phyloP scores from a whole-genome alignment of 2,888 invertebrate species.

The Ichneumon xanthorius region DNA sequence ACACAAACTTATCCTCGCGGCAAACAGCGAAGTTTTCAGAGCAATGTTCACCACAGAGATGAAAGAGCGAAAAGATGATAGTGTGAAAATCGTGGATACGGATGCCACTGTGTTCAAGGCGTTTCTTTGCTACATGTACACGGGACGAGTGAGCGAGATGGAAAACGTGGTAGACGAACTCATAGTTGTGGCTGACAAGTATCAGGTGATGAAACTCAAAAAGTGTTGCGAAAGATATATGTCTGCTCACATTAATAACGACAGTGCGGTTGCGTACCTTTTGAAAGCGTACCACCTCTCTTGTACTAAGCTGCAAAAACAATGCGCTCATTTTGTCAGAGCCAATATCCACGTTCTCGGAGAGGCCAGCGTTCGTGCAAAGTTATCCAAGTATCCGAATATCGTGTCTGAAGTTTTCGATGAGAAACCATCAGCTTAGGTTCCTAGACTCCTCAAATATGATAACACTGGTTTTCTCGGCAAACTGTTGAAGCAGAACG shows the following conservation, averaged over 20 bases:
- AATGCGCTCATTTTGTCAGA: constrained; percentile 13
- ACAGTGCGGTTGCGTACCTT: not conserved
- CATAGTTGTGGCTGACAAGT: constrained; percentile 25
- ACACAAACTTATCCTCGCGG: constrained; percentile 9
- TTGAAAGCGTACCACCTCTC: not conserved
- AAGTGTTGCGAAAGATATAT: not conserved
- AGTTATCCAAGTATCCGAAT: constrained; percentile 2
- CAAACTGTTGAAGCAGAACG: not conserved
- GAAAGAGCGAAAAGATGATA: constrained; percentile 11
- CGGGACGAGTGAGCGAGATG: constrained; percentile 7
- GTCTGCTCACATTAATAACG: not conserved
- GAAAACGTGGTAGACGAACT: not conserved
- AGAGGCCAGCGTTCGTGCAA: not conserved
- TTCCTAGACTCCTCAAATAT: not conserved
- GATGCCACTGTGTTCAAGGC: not conserved
- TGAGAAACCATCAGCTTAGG: not conserved
- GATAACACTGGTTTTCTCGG: not conserved
- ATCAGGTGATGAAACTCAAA: constrained; percentile 1
- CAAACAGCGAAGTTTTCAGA: constrained; percentile 16
- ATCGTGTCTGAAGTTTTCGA: not conserved
- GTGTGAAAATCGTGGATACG: not conserved
- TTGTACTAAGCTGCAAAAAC: not conserved
- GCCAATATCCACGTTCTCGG: constrained; percentile 2
- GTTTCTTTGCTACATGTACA: constrained; percentile 29
- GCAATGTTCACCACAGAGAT: not conserved